Evolutionary conservation across 2,888 invertebrate genomes (phyloP), one percentile per base, ranked within the genome.

Genomic region (Cheiracanthium punctorium): DNA sequence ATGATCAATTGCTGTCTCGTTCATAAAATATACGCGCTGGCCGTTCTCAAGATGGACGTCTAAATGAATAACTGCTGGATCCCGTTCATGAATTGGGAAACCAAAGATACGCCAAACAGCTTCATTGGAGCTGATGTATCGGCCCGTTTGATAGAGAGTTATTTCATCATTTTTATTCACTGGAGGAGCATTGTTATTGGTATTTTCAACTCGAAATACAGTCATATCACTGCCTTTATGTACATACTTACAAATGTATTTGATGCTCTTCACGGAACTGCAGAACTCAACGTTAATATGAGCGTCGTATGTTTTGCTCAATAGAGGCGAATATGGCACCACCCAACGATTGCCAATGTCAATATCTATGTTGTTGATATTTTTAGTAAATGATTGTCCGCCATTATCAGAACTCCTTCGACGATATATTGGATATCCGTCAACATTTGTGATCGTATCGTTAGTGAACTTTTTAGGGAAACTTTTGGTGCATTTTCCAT

Each of bases 1-100:
- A 30, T 8, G 1, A n/a, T 29, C n/a, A 1, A 29, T 12, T 14
- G 29, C 65, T 30, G 28, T 65, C 8, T 65, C 28, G 28, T 8
- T 10, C 1, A 29, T 65, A 29, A 65, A 65, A 10, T 65, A 65
- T 1, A 65, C 82, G 5, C 88, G 64, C 65, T 90, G 88, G 12
- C 89, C 89, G 24, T 74, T 74, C 58, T 74, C 74, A 58, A 74
- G 74, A 32, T 74, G 74, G 58, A 74, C 33, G 64, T 1, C 64
- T 74, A 74, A 64, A 5, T 74, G 74, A 64, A 74, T 12, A 58
- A 74, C 74, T 58, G 74, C 64, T 74, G 76, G 76, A 43, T 76
- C 41, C 41, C 76, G 76, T 69, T 67, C 65, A 84, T 79, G 28
- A 29, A 75, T 70, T 37, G 41, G 65, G 32, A 84, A 71, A 73